Evolutionary conservation across 2,113 vertebrate species (phyloP), one percentile per base, ranked within the genome.

Genomic region (Rhea pennata): DNA sequence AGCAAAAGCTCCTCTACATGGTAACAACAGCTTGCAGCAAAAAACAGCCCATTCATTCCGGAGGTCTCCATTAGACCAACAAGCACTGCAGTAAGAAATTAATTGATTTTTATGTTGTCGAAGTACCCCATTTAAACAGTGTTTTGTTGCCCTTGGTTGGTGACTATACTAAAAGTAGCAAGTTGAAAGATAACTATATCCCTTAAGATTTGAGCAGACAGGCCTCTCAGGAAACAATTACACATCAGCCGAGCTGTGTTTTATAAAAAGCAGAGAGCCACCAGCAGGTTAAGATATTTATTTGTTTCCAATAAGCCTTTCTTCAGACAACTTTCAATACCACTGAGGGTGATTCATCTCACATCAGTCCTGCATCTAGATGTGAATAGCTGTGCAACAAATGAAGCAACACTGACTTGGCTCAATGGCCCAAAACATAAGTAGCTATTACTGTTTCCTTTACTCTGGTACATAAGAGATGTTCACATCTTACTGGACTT

Each of bases 1-100:
- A 96, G 94, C 97, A 97, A 96, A 95, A 97, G 90, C 95, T 97
- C 96, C 92, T 97, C 97, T 98, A 91, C 96, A 95, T 92, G 95
- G 97, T 93, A 97, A 91, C 85, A 95, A 96, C 86, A 76, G 75
- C 86, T 96, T 97, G 94, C 84, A 97, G 82, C 96, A 97, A 73
- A 92, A 82, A 93, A 86, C 54, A 66, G 53, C 87, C 71, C 56
- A 86, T 97, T 96, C 85, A 44, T 97, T 97, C 87, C 91, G 88
- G 79, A 87, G 40, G 29, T 95, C 97, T 96, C 95, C 91, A 95
- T 97, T 94, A 96, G 53, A 97, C 54, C 95, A 87, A 85, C 79
- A 93, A 33, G 40, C 61, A 91, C 22, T 79, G 91, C 4, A 29
- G 56, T 89, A 95, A 97, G 87, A 96, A 97, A 94, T 96, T 85